A percentile compares a stretch with the other conserved stretches of the same genome.
Evolutionary conservation across 2,797 vertebrate genomes (phyloP).

Genomic region (Yasuhikotakia modesta): DNA sequence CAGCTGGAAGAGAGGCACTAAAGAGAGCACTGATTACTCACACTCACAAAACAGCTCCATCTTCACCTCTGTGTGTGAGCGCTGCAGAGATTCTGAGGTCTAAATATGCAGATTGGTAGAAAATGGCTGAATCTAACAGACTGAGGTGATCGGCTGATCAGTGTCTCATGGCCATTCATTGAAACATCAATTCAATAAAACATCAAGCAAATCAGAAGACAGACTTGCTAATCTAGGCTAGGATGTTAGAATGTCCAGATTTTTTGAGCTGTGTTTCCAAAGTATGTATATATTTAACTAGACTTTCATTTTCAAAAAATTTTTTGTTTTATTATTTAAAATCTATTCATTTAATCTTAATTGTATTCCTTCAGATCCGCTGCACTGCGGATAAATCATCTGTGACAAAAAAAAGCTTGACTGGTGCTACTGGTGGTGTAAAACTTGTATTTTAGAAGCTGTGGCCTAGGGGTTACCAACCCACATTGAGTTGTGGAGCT

Average conservation of each 20-base stretch:
- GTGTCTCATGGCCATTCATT: slow-evolving; percentile 25
- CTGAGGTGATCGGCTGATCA: slow-evolving; percentile 41
- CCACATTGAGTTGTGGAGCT: too few species aligned
- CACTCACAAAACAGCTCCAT: slow-evolving; percentile 48
- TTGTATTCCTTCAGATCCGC: not conserved
- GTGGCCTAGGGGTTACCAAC: not conserved
- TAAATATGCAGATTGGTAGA: slow-evolving; percentile 56
- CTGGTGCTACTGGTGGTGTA: too few species aligned
- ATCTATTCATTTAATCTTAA: not conserved
- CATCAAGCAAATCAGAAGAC: not conserved
- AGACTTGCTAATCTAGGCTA: not conserved
- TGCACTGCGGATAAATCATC: not conserved
- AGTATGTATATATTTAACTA: not conserved
- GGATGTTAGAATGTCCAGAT: not conserved
- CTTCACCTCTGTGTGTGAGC: slow-evolving; percentile 45
- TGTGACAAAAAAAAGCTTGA: not conserved
- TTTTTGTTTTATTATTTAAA: not conserved
- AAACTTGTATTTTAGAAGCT: not conserved
- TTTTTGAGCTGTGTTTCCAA: not conserved
- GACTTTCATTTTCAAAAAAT: not conserved
- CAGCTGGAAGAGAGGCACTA: slow-evolving; percentile 66
- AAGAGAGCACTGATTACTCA: slow-evolving; percentile 59
- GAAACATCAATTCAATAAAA: too few species aligned
- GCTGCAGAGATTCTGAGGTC: slow-evolving; percentile 32
- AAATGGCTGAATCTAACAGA: slow-evolving; percentile 51